phyloP scores from a whole-genome alignment of 2,797 vertebrate genomes.

The Channallabes apus region DNA sequence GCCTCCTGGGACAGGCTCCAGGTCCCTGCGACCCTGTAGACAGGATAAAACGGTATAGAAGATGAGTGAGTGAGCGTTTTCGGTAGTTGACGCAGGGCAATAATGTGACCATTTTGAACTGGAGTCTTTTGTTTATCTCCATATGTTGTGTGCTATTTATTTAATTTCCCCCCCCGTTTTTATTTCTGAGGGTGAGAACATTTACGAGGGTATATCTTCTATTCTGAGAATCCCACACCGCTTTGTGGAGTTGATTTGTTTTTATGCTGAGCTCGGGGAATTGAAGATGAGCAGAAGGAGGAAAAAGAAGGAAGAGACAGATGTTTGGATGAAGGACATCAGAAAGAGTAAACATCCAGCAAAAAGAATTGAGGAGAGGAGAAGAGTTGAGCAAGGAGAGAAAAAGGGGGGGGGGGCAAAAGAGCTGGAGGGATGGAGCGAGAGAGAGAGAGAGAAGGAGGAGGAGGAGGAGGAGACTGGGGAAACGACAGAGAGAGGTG shows the following conservation, averaged over 20 bases:
- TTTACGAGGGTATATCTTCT: not conserved
- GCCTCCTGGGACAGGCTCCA: too few relatives aligned
- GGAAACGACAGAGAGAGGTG: constrained; percentile 60
- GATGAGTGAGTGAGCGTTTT: too few relatives aligned
- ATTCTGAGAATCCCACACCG: not conserved
- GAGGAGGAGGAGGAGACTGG: constrained; percentile 39
- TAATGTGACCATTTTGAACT: not conserved
- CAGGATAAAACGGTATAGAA: too few relatives aligned
- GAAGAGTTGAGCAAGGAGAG: constrained; percentile 19
- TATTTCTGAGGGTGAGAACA: not conserved
- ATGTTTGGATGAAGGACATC: not conserved
- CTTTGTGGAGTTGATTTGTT: not conserved
- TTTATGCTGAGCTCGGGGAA: not conserved
- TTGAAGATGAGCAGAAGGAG: not conserved
- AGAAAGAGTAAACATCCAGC: not conserved
- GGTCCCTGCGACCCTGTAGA: too few relatives aligned
- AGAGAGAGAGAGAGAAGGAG: constrained; percentile 9
- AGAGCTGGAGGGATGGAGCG: constrained; percentile 18
- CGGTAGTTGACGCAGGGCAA: too few relatives aligned
- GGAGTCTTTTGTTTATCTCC: not conserved
- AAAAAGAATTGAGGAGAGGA: constrained; percentile 11
- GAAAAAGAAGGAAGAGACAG: not conserved
- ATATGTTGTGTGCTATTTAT: not conserved
- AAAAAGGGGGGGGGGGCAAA: constrained; percentile 35
- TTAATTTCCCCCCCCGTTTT: not conserved